Evolutionary conservation across 2,113 vertebrate species (phyloP).

Genomic region (Stegostoma tigrinum): DNA sequence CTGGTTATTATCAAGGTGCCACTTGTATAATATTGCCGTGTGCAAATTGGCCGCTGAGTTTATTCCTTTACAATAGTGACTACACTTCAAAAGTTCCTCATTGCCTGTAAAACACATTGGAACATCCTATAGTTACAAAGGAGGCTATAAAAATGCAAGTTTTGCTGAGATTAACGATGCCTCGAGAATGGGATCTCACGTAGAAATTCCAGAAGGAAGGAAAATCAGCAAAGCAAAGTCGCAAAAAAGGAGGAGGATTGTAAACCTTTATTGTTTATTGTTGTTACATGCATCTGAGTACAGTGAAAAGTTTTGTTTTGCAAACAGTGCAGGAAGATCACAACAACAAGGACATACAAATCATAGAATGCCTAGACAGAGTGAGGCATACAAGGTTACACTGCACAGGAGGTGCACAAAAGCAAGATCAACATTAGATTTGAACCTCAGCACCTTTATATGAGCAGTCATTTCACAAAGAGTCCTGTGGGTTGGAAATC

Average conservation of each 20-base stretch:
- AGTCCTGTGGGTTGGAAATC: background rate
- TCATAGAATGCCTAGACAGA: too few species aligned
- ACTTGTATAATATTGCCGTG: background rate
- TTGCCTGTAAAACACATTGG: background rate
- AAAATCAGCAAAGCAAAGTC: background rate
- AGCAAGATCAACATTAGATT: too few species aligned
- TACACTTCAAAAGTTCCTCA: background rate
- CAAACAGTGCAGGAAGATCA: too few species aligned
- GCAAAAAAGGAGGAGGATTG: background rate
- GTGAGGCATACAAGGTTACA: too few species aligned
- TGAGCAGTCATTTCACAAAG: background rate
- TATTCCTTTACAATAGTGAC: background rate
- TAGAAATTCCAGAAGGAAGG: background rate
- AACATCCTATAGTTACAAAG: background rate
- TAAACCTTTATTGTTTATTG: too few species aligned
- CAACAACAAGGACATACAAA: too few species aligned
- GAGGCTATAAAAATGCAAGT: background rate
- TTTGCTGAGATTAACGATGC: background rate
- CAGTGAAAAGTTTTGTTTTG: too few species aligned
- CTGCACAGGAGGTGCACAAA: too few species aligned
- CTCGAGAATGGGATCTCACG: background rate
- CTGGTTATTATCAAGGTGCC: background rate
- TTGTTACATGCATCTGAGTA: too few species aligned
- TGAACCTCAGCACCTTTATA: background rate
- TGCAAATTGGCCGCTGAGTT: background rate